These are phyloP conservation scores for Tetranychus cinnabarinus DNA, from an alignment of 1,140 invertebrate species.

Conservation along the genomic window DNA sequence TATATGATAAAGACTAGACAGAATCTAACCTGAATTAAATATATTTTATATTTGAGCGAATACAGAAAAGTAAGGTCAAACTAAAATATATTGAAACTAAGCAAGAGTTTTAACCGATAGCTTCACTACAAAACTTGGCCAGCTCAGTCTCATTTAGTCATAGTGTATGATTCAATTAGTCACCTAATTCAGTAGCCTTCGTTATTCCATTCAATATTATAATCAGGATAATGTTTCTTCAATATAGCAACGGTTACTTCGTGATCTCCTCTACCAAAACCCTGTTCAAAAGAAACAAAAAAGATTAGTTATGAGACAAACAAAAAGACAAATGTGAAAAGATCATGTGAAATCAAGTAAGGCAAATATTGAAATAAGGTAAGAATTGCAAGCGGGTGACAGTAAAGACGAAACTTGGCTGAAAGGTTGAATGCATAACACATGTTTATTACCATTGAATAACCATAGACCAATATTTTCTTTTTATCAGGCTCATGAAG, in stretches of 20 bases:
- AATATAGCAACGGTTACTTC: background rate
- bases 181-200: background rate
- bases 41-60: no score
- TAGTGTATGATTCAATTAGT: no score
- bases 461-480: constrained; percentile 1
- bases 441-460: background rate
- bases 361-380: no score
- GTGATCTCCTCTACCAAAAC: background rate
- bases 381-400: no score
- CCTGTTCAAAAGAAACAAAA: background rate
- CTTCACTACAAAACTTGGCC: no score
- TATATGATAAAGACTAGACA: no score
- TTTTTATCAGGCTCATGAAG: constrained; percentile 2
- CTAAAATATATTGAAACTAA: no score
- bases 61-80: no score
- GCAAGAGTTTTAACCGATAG: no score
- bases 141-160: no score
- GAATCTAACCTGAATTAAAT: no score
- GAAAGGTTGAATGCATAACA: background rate
- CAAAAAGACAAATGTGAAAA: background rate
- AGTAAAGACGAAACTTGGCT: background rate
- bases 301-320: background rate
- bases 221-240: constrained; percentile 2
- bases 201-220: constrained; percentile 1
- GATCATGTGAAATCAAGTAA: no score